A percentile compares a stretch with the other conserved stretches of the same genome.
Evolutionary conservation across 2,797 vertebrate genomes (phyloP).

Genomic region (Cephalopachus bancanus): DNA sequence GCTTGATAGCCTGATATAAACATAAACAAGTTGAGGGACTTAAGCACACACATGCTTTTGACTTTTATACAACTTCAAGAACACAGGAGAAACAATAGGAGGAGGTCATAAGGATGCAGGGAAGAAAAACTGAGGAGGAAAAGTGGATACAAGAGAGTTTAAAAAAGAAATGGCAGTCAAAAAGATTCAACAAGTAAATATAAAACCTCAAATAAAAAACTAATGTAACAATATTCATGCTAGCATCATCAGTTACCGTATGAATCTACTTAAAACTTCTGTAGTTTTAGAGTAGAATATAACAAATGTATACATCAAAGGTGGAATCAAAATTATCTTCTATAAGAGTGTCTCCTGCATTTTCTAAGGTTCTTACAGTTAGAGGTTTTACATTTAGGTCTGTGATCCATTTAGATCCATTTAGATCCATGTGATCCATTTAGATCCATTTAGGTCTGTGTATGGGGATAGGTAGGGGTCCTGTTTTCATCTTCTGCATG

Average conservation of each 20-base stretch:
- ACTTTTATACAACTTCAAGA: neutral
- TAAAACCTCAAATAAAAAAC: slow-evolving; percentile 34
- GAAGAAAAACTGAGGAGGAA: slow-evolving; percentile 37
- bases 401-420: no score
- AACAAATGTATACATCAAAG: neutral
- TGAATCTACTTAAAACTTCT: slow-evolving; percentile 38
- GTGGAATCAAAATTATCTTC: slow-evolving; percentile 18
- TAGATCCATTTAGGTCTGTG: no score
- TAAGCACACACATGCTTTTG: neutral
- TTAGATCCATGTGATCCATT: no score
- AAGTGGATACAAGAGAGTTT: neutral
- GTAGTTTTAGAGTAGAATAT: neutral
- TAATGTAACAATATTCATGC: neutral
- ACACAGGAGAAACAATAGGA: slow-evolving; percentile 21
- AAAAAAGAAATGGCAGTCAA: slow-evolving; percentile 6
- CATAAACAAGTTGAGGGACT: neutral
- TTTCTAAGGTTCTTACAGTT: no score
- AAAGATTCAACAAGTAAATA: slow-evolving; percentile 56
- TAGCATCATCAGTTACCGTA: neutral
- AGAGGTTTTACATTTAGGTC: no score
- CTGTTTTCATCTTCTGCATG: no score
- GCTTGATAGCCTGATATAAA: slow-evolving; percentile 58
- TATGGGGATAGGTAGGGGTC: no score
- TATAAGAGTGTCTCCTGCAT: no score
- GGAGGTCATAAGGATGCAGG: neutral